Percentiles rank a stretch among this genome's conserved stretches.
Conservation (phyloP, 1,140 invertebrate species). For the Rhyacophila brunnea region DNA sequence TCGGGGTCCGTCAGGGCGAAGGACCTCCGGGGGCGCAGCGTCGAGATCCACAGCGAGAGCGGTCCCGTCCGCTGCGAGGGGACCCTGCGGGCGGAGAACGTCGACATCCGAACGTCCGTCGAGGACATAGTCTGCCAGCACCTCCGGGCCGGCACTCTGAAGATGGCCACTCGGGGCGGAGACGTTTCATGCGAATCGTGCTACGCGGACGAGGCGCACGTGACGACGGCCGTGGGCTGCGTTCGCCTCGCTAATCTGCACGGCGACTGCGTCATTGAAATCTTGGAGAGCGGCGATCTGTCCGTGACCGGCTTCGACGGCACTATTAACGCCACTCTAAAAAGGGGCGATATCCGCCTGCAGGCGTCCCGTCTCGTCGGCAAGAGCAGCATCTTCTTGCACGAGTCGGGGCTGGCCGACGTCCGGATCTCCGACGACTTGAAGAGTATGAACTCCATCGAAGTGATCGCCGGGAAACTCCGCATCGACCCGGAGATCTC, state of each 20-base stretch:
- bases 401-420: slow-evolving; percentile 52
- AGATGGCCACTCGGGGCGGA: slow-evolving; percentile 46
- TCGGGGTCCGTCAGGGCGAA: slow-evolving; percentile 44
- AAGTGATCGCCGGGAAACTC: slow-evolving; percentile 51
- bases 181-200: slow-evolving; percentile 49
- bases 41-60: slow-evolving; percentile 46
- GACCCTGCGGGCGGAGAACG: slow-evolving; percentile 45
- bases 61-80: slow-evolving; percentile 45
- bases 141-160: slow-evolving; percentile 47
- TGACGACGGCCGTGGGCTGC: slow-evolving; percentile 49
- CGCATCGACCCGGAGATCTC: slow-evolving; percentile 48
- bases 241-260: slow-evolving; percentile 47
- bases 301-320: slow-evolving; percentile 50
- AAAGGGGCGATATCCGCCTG: slow-evolving; percentile 51
- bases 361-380: slow-evolving; percentile 48
- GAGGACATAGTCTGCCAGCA: slow-evolving; percentile 47
- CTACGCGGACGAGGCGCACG: slow-evolving; percentile 52
- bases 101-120: slow-evolving; percentile 46
- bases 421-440: slow-evolving; percentile 46
- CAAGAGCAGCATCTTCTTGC: slow-evolving; percentile 54
- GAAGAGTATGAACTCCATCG: slow-evolving; percentile 49
- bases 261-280: slow-evolving; percentile 48
- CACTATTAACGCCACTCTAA: slow-evolving; percentile 47
- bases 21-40: slow-evolving; percentile 47
- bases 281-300: slow-evolving; percentile 49